Evolutionary conservation across 1,140 invertebrate species (phyloP).

Genomic region (Brachionus manjavacas): DNA sequence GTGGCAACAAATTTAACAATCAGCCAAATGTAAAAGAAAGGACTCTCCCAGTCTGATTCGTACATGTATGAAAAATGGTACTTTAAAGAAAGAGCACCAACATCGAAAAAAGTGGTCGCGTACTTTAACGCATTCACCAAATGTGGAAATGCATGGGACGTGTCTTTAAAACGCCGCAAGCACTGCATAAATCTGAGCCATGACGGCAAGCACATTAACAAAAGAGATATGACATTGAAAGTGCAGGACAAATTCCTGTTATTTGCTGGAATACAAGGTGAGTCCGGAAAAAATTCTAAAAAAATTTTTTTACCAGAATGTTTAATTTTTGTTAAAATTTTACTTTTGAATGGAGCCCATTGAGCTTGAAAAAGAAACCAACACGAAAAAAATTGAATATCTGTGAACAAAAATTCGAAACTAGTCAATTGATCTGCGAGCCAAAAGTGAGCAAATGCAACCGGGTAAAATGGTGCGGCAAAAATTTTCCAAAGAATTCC

Average conservation of each 20-base stretch:
- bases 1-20: constrained; percentile 70
- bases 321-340: background rate
- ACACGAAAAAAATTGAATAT: constrained; percentile 83
- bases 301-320: background rate
- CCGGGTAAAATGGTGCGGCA: constrained; percentile 85
- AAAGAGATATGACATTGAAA: constrained; percentile 25
- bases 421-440: constrained; percentile 96
- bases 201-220: constrained; percentile 67
- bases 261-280: constrained; percentile 7
- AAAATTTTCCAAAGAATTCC: constrained; percentile 53
- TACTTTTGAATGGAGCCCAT: constrained; percentile 38
- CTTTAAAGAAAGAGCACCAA: background rate
- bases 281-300: background rate
- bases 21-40: constrained; percentile 42
- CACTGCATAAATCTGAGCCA: constrained; percentile 98
- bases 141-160: constrained; percentile 82
- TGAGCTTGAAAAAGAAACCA: constrained; percentile 56
- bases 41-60: constrained; percentile 35
- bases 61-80: constrained; percentile 55
- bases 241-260: background rate
- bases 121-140: constrained; percentile 94
- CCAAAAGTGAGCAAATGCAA: constrained; percentile 99
- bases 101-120: constrained; percentile 84
- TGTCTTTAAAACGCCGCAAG: constrained; percentile 75
- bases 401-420: constrained; percentile 77